Evolutionary conservation across 2,797 vertebrate species (phyloP).

Genomic region (Acipenser ruthenus): DNA sequence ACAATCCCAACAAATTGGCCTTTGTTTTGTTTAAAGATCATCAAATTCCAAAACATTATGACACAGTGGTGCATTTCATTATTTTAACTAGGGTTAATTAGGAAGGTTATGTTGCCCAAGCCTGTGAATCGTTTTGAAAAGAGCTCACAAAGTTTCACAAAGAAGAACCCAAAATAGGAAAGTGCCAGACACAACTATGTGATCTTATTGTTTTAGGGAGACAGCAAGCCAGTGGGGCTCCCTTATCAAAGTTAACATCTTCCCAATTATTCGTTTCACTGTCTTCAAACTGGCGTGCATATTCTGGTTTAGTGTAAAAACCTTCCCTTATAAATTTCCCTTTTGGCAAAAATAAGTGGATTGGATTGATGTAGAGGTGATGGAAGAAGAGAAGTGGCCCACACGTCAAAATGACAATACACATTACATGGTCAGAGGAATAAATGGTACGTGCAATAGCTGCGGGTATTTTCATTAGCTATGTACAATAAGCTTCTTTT

Average conservation of each 20-base stretch:
- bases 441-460: conserved; percentile 46
- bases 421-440: conserved; percentile 56
- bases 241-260: conserved; percentile 70
- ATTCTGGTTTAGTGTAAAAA: conserved; percentile 42
- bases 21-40: conserved; percentile 27
- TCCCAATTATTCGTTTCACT: conserved; percentile 58
- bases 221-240: conserved; percentile 70
- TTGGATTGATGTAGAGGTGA: conserved; percentile 57
- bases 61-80: conserved; percentile 45
- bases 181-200: conserved; percentile 63
- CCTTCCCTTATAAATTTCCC: conserved; percentile 25
- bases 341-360: conserved; percentile 48
- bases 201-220: conserved; percentile 69
- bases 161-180: conserved; percentile 55
- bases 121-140: conserved; percentile 42
- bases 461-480: conserved; percentile 41
- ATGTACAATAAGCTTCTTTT: conserved; percentile 40
- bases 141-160: conserved; percentile 50
- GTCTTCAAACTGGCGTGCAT: conserved; percentile 43
- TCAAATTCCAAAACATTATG: conserved; percentile 21
- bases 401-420: conserved; percentile 66
- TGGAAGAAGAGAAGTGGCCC: conserved; percentile 52
- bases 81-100: conserved; percentile 72
- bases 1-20: conserved; percentile 4
- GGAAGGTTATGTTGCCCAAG: conserved; percentile 53